Conservation (phyloP, 2,113 vertebrate genomes). For the Etia nguti region DNA sequence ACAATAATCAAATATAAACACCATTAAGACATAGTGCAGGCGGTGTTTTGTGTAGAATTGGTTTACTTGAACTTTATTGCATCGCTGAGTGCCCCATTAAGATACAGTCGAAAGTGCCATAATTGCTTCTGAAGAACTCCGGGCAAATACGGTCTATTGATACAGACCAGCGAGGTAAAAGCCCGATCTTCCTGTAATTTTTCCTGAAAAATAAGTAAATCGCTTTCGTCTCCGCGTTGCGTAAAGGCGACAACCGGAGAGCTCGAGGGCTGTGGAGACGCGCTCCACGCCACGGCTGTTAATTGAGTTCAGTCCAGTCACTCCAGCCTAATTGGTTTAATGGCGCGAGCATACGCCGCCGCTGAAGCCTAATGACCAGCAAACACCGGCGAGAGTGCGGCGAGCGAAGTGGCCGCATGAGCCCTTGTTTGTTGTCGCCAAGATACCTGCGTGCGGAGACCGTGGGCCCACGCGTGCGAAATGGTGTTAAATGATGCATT, state of each 20-base stretch:
- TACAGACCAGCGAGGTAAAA: background rate
- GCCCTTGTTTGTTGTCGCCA: conserved; percentile 37
- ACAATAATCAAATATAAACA: conserved; percentile 75
- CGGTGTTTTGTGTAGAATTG: conserved; percentile 57
- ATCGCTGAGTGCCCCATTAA: conserved; percentile 71
- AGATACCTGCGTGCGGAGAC: background rate
- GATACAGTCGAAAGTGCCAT: conserved; percentile 63
- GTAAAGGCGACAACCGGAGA: background rate
- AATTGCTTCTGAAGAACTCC: conserved; percentile 64
- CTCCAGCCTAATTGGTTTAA: conserved; percentile 92
- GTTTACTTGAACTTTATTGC: conserved; percentile 73
- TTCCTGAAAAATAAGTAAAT: background rate
- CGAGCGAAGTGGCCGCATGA: background rate
- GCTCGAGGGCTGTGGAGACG: background rate
- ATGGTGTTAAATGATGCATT: conserved; percentile 81
- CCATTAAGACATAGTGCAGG: conserved; percentile 66
- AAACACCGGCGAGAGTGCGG: conserved; percentile 70
- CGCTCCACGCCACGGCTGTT: conserved; percentile 65
- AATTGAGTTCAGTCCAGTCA: conserved; percentile 87
- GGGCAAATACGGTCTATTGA: conserved; percentile 57
- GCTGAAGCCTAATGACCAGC: conserved; percentile 81
- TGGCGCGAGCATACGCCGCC: conserved; percentile 78
- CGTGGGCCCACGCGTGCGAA: conserved; percentile 44
- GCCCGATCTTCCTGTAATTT: background rate
- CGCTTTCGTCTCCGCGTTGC: background rate